These are phyloP conservation scores for Lontra canadensis DNA, from an alignment of 2,113 vertebrate species.

Conservation along the genomic window DNA sequence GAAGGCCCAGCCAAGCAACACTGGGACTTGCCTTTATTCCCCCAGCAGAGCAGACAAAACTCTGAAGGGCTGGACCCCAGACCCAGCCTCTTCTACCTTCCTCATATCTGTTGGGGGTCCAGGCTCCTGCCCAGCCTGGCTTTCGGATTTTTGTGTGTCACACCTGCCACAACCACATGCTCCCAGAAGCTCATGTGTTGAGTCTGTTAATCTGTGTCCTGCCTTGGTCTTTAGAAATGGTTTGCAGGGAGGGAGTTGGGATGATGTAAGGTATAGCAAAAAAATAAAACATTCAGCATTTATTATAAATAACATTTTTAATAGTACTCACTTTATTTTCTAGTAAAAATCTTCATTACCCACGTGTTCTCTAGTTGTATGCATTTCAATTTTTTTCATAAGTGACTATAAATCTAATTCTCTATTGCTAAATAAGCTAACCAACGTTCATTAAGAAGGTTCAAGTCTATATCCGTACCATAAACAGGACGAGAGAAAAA, in stretches of 20 bases:
- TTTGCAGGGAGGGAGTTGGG: not conserved
- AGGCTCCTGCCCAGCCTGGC: not conserved
- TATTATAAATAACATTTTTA: slow-evolving; percentile 34
- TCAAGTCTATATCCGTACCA: slow-evolving; percentile 11
- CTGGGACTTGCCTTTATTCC: not conserved
- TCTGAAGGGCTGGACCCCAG: not conserved
- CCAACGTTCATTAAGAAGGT: slow-evolving; percentile 35
- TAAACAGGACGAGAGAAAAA: slow-evolving; percentile 58
- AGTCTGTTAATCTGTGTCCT: not conserved
- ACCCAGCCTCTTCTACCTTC: not conserved
- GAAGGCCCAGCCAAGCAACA: not conserved
- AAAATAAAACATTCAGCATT: not conserved
- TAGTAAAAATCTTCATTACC: slow-evolving; percentile 39
- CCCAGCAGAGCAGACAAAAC: not conserved
- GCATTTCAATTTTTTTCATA: slow-evolving; percentile 26
- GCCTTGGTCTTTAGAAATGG: not conserved
- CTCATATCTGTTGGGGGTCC: not conserved
- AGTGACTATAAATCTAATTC: slow-evolving; percentile 43
- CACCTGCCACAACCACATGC: not conserved
- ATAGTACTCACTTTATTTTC: slow-evolving; percentile 10
- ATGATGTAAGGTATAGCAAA: not conserved
- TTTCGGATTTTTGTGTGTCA: not conserved
- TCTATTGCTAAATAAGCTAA: slow-evolving; percentile 54
- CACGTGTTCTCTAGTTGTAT: not conserved
- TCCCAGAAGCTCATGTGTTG: not conserved